A percentile compares a stretch with the other conserved stretches of the same genome.
Evolutionary conservation across 1,140 invertebrate species (phyloP).

Genomic region (Zaprionus taronus): DNA sequence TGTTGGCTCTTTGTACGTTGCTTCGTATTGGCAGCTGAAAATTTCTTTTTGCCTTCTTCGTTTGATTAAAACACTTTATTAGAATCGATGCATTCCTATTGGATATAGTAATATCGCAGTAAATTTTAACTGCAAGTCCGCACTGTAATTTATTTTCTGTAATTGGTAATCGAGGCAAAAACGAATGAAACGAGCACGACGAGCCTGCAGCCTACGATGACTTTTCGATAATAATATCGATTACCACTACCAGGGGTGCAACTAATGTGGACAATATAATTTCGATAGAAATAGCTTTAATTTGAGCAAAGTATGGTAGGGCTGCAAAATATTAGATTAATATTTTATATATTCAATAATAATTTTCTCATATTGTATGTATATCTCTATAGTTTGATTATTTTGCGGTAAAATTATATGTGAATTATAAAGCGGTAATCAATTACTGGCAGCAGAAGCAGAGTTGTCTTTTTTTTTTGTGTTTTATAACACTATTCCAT

Average conservation of each 20-base stretch:
- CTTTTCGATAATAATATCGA: slow-evolving; percentile 30
- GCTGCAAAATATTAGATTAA: neutral
- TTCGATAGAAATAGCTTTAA: neutral
- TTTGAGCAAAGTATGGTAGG: too few relatives aligned
- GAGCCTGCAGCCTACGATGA: slow-evolving; percentile 36
- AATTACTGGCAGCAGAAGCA: neutral
- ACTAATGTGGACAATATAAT: neutral
- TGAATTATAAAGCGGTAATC: neutral
- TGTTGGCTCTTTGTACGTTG: slow-evolving; percentile 59
- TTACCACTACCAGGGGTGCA: neutral
- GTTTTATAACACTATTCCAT: neutral
- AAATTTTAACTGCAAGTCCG: slow-evolving; percentile 5
- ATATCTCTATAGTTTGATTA: neutral
- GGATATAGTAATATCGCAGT: neutral
- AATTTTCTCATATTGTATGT: too few relatives aligned
- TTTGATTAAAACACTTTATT: slow-evolving; percentile 10
- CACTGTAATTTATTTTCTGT: slow-evolving; percentile 3
- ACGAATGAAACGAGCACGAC: slow-evolving; percentile 34
- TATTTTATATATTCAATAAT: neutral
- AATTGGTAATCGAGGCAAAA: slow-evolving; percentile 18
- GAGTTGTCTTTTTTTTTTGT: neutral
- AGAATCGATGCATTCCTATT: neutral
- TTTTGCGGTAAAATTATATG: neutral
- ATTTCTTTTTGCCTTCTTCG: slow-evolving; percentile 46
- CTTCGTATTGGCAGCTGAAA: slow-evolving; percentile 66